Base-by-base conservation (phyloP, 2,113 vertebrate genomes). In the Boleophthalmus pectinirostris region DNA sequence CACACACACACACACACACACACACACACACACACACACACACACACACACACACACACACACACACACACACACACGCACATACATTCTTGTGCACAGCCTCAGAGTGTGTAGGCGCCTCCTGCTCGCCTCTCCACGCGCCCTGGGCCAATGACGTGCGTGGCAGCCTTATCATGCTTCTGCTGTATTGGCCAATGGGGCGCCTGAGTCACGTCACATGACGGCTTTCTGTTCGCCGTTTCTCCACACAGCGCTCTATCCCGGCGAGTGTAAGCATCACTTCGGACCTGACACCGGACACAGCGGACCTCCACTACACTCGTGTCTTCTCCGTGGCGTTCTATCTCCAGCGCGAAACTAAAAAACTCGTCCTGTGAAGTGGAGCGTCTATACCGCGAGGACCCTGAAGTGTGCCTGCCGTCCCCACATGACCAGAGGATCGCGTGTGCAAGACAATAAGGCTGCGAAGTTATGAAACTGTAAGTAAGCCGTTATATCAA, bases 31-130 rank as follows among this genome's bases (percentile, higher is more conserved):
- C n/a, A n/a, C n/a, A n/a, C n/a, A n/a, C n/a, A n/a, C n/a, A n/a
- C n/a, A n/a, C n/a, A n/a, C n/a, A n/a, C n/a, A n/a, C n/a, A n/a
- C n/a, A n/a, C n/a, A n/a, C n/a, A n/a, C n/a, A n/a, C n/a, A n/a
- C n/a, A n/a, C n/a, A n/a, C n/a, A n/a, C n/a, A n/a, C n/a, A n/a
- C n/a, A n/a, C n/a, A n/a, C n/a, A 75, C 67, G 43, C 87, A 89
- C 93, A 93, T 91, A 94, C 94, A 93, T 95, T 95, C 94, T 95
- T 93, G 88, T 87, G 93, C 93, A 87, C 93, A 88, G 92, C 80
- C 69, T 5, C 33, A 18, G 79, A 79, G 77, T 69, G 82, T 90
- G 89, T 87, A 85, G 87, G 88, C 75, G 88, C 93, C 93, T 94
- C 90, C 86, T 38, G 61, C 61, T 35, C 33, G 9, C 29, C 61